Percentiles rank a stretch among this genome's conserved stretches.
phyloP scores from a whole-genome alignment of 1,140 invertebrate genomes.

The Capitella teleta region DNA sequence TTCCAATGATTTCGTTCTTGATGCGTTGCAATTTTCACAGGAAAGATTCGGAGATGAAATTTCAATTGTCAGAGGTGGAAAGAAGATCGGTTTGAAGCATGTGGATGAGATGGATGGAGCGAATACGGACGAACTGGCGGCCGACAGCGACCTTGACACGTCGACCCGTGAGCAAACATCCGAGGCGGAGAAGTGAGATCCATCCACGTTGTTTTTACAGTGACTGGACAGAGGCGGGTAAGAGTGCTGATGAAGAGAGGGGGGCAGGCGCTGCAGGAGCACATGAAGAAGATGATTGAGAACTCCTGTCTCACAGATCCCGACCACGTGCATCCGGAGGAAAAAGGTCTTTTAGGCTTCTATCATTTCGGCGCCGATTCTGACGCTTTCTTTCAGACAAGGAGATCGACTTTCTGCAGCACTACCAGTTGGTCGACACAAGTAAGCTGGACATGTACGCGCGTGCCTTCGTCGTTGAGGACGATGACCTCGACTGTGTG shows the following conservation, averaged over 20 bases:
- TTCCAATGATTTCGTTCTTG: too few relatives aligned
- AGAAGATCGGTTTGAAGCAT: conserved; percentile 27
- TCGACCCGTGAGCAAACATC: conserved; percentile 25
- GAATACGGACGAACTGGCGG: conserved; percentile 33
- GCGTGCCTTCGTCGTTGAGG: conserved; percentile 36
- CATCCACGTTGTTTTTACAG: conserved; percentile 14
- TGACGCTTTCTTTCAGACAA: conserved; percentile 16
- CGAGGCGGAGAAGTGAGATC: background rate
- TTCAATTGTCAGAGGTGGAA: conserved; percentile 22
- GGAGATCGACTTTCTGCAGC: conserved; percentile 33
- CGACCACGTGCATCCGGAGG: conserved; percentile 24
- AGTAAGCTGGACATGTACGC: conserved; percentile 34
- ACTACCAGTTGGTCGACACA: conserved; percentile 35
- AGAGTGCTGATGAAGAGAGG: conserved; percentile 36
- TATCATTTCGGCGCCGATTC: background rate
- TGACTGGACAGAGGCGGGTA: conserved; percentile 26
- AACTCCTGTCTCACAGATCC: conserved; percentile 21
- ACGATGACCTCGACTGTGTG: conserved; percentile 34
- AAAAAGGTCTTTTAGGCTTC: conserved; percentile 20
- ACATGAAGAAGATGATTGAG: conserved; percentile 34
- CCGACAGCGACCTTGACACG: conserved; percentile 37
- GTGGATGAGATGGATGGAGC: conserved; percentile 30
- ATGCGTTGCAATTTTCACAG: conserved; percentile 12
- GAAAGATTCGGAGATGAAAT: conserved; percentile 36
- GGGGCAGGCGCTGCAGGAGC: conserved; percentile 27